Evolutionary conservation across 2,113 vertebrate genomes (phyloP), one percentile per base, ranked within the genome.

Genomic region (Isurus oxyrinchus): DNA sequence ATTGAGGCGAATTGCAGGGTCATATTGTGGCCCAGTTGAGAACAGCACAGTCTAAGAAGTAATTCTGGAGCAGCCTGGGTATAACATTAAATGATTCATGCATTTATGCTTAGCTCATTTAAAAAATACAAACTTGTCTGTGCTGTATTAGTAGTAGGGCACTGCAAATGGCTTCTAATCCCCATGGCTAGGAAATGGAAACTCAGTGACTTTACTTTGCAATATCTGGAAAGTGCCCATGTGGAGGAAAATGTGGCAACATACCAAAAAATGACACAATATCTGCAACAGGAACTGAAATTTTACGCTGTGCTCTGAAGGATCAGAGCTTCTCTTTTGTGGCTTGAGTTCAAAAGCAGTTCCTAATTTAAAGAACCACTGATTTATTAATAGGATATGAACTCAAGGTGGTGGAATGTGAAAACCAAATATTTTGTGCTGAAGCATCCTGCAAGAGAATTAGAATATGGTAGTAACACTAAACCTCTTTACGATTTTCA

Each of bases 341-440:
- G 88, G 14, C 53, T 91, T 93, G 57, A 93, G 55, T 61, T 93
- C 27, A 93, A 93, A 93, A 4, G 5, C 31, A 93, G 14, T n/a
- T n/a, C 57, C 88, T 59, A 93, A 35, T 16, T 55, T 59, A 31
- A 31, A 93, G 57, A 13, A 61, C 27, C 1, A 61, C 61, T n/a
- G 57, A 93, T n/a, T 93, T 27, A 61, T 93, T 21, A 93, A n/a
- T 61, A 61, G 31, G 88, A 93, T 40, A 61, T 61, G 88, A n/a
- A 61, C 31, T 27, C 55, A 93, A 93, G 31, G n/a, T 61, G 61
- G 53, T 61, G 55, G 57, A 93, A 61, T 61, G 31, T 59, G 31
- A 61, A 93, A 19, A n/a, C 88, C 31, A 59, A 93, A 93, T n/a
- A 93, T 61, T 93, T 93, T 61, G 57, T 61, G 88, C 61, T 93